Evolutionary conservation across 2,888 invertebrate species (phyloP).

Genomic region (Labia minor): DNA sequence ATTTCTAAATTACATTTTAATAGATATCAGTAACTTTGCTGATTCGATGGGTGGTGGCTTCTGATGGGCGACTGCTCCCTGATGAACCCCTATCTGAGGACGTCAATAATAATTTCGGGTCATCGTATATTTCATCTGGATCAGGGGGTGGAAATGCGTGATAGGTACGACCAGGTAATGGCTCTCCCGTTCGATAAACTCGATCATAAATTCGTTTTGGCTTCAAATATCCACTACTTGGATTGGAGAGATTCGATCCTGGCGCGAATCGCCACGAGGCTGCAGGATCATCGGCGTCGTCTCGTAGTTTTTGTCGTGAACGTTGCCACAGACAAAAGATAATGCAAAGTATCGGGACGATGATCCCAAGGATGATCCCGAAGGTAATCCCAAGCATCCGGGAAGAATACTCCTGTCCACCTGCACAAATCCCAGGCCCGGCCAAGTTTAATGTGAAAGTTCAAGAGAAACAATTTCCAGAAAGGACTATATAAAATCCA

Average conservation of each 20-base stretch:
- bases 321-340: conserved; percentile 19
- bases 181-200: conserved; percentile 75
- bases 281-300: conserved; percentile 14
- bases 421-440: conserved; percentile 30
- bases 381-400: conserved; percentile 62
- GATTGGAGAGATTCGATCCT: conserved; percentile 16
- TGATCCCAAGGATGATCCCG: conserved; percentile 59
- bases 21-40: conserved; percentile 18
- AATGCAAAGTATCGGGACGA: conserved; percentile 47
- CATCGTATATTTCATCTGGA: conserved; percentile 49
- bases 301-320: background rate
- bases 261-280: conserved; percentile 16
- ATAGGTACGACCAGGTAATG: conserved; percentile 48
- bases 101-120: conserved; percentile 47
- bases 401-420: conserved; percentile 48
- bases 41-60: conserved; percentile 14
- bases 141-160: conserved; percentile 50
- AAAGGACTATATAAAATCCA: background rate
- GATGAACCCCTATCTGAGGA: conserved; percentile 55
- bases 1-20: no score
- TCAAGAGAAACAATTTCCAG: no score
- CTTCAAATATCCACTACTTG: conserved; percentile 35
- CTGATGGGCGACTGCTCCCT: conserved; percentile 20
- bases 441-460: background rate
- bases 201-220: conserved; percentile 67